A percentile compares a stretch with the other conserved stretches of the same genome.
phyloP scores from a whole-genome alignment of 2,113 vertebrate species.

The Monarcha castaneiventris region DNA sequence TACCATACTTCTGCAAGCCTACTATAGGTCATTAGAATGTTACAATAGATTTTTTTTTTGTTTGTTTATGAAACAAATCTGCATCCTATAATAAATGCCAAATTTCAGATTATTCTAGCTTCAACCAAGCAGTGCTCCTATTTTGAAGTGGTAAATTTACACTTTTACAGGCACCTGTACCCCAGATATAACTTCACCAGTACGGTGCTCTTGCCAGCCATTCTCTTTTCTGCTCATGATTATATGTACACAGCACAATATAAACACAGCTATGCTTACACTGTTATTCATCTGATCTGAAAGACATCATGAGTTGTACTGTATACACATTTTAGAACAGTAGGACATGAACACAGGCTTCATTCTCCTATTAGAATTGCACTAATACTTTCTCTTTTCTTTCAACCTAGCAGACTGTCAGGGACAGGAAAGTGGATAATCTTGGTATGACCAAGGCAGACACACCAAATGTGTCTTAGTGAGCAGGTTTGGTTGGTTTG shows the following conservation, averaged over 20 bases:
- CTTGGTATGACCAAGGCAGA: neutral
- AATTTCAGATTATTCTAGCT: neutral
- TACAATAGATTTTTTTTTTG: neutral
- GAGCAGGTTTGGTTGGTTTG: neutral
- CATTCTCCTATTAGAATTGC: neutral
- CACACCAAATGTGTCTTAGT: neutral
- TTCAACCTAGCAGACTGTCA: neutral
- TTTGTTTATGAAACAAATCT: neutral
- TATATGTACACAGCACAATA: neutral
- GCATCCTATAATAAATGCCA: neutral
- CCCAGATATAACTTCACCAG: neutral
- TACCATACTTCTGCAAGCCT: neutral
- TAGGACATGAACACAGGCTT: neutral
- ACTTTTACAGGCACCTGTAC: neutral
- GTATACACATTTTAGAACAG: neutral
- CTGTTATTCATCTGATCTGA: neutral
- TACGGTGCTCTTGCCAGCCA: neutral
- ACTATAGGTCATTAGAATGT: neutral
- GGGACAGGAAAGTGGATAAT: neutral
- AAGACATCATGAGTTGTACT: neutral
- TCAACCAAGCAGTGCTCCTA: neutral
- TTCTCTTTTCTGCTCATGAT: neutral
- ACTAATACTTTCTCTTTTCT: neutral
- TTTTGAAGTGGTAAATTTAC: neutral
- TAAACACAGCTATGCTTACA: neutral